These are phyloP conservation scores for Rhegmatorhina hoffmannsi DNA, from an alignment of 2,113 vertebrate genomes.

Conservation along the genomic window DNA sequence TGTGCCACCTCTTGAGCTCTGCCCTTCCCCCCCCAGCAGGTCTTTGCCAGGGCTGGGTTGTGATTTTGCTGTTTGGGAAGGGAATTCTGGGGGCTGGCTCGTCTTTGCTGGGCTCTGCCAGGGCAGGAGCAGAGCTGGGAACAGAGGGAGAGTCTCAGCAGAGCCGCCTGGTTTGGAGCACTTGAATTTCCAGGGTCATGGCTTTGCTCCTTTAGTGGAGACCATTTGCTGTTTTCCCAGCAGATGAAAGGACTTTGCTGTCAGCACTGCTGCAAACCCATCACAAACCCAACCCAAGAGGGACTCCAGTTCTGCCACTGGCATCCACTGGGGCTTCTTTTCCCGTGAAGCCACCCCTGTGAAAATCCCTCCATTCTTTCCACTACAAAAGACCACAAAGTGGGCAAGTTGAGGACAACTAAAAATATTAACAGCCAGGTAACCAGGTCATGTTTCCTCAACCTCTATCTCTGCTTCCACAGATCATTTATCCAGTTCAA, in stretches of 20 bases:
- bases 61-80: neutral
- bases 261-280: neutral
- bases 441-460: neutral
- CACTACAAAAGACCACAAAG: neutral
- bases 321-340: slow-evolving; percentile 6
- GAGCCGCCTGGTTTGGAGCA: neutral
- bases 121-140: neutral
- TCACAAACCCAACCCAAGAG: slow-evolving; percentile 1
- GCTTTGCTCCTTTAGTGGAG: neutral
- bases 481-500: neutral
- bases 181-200: neutral
- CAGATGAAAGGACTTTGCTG: slow-evolving; percentile 39
- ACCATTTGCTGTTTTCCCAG: slow-evolving; percentile 39
- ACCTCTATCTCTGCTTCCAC: neutral
- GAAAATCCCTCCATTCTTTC: neutral
- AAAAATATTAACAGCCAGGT: neutral
- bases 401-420: neutral
- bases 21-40: neutral
- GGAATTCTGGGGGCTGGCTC: neutral
- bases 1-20: neutral
- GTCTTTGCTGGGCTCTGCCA: neutral
- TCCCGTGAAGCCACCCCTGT: neutral
- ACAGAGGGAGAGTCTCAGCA: neutral
- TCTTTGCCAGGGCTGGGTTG: neutral
- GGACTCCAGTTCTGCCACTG: neutral